Base-by-base conservation (phyloP, 2,113 vertebrate genomes). In the Zosterops japonicus region DNA sequence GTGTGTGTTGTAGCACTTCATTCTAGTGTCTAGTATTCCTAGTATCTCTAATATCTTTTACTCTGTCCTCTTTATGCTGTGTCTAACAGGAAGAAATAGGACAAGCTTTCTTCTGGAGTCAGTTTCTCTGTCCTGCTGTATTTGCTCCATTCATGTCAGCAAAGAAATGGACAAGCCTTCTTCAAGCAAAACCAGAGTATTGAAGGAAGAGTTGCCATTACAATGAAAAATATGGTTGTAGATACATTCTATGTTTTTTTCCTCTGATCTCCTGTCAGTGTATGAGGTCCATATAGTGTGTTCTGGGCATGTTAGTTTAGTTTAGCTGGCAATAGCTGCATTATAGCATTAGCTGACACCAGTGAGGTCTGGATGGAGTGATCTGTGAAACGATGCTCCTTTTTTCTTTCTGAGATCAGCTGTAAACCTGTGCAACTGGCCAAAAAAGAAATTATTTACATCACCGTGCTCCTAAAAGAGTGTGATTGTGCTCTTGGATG, bases 381-480 rank as follows among this genome's bases (percentile, higher is more conserved):
- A 56, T 20, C 20, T 52, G 15, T 59, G 82, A 89, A 88, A 71
- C 23, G 27, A 5, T 61, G 31, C 7, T 79, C 18, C 49, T 82
- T 83, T 61, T 78, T 36, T 5, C 11, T 33, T 52, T 69, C 17
- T 44, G 41, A 33, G 9, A 63, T 90, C 42, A 78, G 24, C 57
- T 94, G 57, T 67, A 56, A 72, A 50, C 28, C 35, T 64, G 25
- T 1, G 2, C 0, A 3, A 5, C 44, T 83, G 29, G 33, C 33
- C 23, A 68, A 33, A 82, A 55, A 79, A 36, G 9, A 70, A 75
- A 42, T 61, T 31, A 20, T 68, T 89, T 59, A 53, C 39, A 36
- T 76, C 28, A 36, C 1, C 6, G 16, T 18, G 16, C 14, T 76
- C 11, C 31, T 33, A 9, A 52, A 68, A 0, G 1, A 12, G 14